Evolutionary conservation across 2,888 invertebrate genomes (phyloP).

Genomic region (Hydroisotoma schaefferi): DNA sequence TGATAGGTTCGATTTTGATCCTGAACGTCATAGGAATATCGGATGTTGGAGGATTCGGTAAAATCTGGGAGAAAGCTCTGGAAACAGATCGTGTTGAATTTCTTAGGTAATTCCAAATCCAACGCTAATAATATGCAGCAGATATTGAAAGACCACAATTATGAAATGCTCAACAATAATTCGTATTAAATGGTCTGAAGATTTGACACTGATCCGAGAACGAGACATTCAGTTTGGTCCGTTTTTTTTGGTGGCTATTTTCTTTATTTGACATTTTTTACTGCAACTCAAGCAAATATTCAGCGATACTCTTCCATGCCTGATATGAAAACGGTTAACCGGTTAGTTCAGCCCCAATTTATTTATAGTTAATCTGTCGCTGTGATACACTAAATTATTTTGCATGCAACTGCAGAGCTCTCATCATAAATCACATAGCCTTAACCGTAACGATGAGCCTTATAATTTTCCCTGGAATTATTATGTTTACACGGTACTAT

Average conservation of each 20-base stretch:
- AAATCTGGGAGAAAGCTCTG: constrained; percentile 28
- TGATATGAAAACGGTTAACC: constrained; percentile 21
- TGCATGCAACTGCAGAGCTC: constrained; percentile 58
- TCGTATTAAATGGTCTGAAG: constrained; percentile 5
- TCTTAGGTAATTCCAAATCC: too few species aligned
- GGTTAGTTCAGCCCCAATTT: constrained; percentile 17
- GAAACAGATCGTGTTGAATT: constrained; percentile 28
- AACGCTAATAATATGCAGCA: too few species aligned
- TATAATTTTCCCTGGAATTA: constrained; percentile 81
- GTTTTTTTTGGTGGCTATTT: constrained; percentile 28
- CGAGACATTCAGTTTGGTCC: constrained; percentile 38
- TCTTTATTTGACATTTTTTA: constrained; percentile 16
- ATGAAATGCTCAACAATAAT: background rate
- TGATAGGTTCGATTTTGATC: constrained; percentile 33
- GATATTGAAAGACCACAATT: too few species aligned
- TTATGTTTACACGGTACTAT: constrained; percentile 75
- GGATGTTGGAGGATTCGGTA: constrained; percentile 36
- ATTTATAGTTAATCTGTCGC: too few species aligned
- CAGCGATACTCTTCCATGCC: constrained; percentile 34
- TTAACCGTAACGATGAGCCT: constrained; percentile 77
- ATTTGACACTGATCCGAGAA: constrained; percentile 33
- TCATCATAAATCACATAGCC: constrained; percentile 71
- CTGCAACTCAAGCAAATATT: constrained; percentile 30
- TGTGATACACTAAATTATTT: too few species aligned
- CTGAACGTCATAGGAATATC: constrained; percentile 35